Evolutionary conservation across 2,113 vertebrate genomes (phyloP), one percentile per base, ranked within the genome.

Genomic region (Ammodytes marinus): DNA sequence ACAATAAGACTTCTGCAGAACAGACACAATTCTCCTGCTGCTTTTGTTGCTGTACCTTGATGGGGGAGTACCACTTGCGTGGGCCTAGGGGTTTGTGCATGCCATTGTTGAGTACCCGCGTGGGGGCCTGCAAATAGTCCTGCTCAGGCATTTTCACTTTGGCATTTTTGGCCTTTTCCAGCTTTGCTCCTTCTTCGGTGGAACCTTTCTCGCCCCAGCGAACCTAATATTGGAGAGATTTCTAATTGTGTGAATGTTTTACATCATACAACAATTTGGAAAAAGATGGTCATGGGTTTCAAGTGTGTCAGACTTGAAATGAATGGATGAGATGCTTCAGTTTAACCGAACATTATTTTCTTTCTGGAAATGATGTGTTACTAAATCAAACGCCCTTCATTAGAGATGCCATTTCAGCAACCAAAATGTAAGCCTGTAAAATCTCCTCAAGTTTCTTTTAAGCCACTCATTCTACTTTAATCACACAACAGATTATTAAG

Each of bases 141-240:
- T 99, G 97, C 35, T 98, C 98, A 0, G 98, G 98, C 97, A 99
- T 98, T 92, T 99, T 98, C 43, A 99, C 98, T 46, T 96, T 94
- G 7, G 98, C 98, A 0, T 99, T 99, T 94, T 99, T 99, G 73
- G 98, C 98, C 75, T 99, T 99, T 87, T 99, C 98, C 85, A 99
- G 60, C 84, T 99, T 99, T 13, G 98, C 98, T 0, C 98, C 98
- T 94, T 99, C 98, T 86, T 99, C 98, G 0, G 98, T 99, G 45
- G 98, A 99, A 45, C 98, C 98, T 73, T 95, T 99, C 78, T 99
- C 98, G 57, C 98, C 98, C 98, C 98, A 99, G 59, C 98, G 98
- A 27, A 99, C 98, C 98, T 99, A 76, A 67, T 1, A 17, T 61
- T 39, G 5, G 2, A 47, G 15, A 43, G 43, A 3, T 19, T 49